Evolutionary conservation across 2,113 vertebrate genomes (phyloP).

Genomic region (Myrmophylax atrothorax): DNA sequence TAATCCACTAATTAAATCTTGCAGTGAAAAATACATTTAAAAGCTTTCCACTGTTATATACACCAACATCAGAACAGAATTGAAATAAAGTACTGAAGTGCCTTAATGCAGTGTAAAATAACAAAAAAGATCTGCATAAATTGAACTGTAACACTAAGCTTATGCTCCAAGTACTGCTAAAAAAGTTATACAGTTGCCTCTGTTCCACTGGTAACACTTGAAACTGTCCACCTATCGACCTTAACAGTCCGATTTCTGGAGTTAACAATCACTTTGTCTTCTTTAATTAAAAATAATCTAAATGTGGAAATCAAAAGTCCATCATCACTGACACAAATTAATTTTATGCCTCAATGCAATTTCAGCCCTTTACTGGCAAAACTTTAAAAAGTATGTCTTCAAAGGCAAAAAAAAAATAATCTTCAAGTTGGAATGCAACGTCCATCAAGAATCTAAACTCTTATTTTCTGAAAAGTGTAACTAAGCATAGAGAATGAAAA

Average conservation of each 20-base stretch:
- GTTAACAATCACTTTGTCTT: background rate
- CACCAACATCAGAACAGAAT: background rate
- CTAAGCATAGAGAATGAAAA: background rate
- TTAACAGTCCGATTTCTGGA: background rate
- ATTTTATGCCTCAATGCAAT: background rate
- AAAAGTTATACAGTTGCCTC: background rate
- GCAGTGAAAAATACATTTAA: background rate
- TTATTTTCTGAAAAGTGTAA: background rate
- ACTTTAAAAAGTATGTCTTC: background rate
- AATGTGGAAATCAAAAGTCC: background rate
- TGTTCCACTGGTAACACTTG: background rate
- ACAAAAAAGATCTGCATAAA: background rate
- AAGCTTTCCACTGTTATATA: background rate
- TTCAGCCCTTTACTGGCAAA: background rate
- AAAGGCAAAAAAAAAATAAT: background rate
- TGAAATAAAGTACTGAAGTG: background rate
- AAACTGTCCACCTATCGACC: background rate
- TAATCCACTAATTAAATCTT: background rate
- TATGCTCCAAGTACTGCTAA: background rate
- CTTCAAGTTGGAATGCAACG: background rate
- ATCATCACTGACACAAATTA: background rate
- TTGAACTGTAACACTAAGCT: background rate
- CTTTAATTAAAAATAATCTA: background rate
- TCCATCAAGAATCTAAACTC: background rate
- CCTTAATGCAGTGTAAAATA: background rate